Evolutionary conservation across 2,113 vertebrate genomes (phyloP).

Genomic region (Ardeotis arabs): DNA sequence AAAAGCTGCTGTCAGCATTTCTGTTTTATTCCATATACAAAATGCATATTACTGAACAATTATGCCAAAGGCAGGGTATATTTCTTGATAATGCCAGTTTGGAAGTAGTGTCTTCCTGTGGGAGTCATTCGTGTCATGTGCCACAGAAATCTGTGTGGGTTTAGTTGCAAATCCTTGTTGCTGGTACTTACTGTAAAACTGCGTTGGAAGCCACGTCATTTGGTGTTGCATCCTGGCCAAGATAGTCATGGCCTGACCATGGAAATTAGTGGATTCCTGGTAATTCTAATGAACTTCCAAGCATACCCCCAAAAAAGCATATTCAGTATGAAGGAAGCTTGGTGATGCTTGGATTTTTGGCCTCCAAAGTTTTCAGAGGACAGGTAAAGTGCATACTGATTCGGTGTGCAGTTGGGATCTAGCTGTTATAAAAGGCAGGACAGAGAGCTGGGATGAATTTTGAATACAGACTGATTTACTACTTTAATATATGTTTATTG

Average conservation of each 20-base stretch:
- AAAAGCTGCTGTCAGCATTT: conserved; percentile 70
- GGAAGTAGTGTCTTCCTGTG: conserved; percentile 48
- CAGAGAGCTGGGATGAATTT: background rate
- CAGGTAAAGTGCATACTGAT: background rate
- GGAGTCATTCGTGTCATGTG: background rate
- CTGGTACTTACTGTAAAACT: background rate
- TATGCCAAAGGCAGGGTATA: conserved; percentile 50
- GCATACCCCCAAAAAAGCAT: background rate
- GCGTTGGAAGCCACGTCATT: background rate
- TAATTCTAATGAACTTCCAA: background rate
- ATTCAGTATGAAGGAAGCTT: background rate
- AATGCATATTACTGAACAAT: conserved; percentile 66
- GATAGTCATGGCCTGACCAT: background rate
- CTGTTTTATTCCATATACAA: conserved; percentile 46
- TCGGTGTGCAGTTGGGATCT: background rate
- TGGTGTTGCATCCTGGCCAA: background rate
- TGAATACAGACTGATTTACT: background rate
- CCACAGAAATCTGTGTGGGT: background rate
- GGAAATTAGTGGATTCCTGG: background rate
- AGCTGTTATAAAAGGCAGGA: background rate
- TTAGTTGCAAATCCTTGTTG: background rate
- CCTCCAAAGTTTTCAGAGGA: background rate
- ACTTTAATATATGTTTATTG: background rate
- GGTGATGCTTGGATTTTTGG: background rate
- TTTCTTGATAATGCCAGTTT: conserved; percentile 39